Percentiles rank a stretch among this genome's conserved stretches.
Conservation (phyloP, 1,140 invertebrate genomes). For the Drosophila lacteicornis region DNA sequence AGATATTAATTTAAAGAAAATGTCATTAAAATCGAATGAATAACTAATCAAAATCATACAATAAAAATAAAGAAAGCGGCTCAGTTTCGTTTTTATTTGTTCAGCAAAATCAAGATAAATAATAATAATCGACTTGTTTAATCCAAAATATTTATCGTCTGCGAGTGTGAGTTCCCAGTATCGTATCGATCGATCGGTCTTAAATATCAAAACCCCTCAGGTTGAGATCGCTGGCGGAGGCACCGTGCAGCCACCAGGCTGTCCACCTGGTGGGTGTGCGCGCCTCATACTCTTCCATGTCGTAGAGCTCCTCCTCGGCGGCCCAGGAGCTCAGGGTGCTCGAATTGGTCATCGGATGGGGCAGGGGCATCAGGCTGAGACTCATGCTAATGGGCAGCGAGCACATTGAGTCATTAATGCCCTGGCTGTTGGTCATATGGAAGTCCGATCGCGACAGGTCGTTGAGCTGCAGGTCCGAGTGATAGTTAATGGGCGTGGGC, state of each 20-base stretch:
- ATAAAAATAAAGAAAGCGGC: neutral
- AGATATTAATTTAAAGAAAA: neutral
- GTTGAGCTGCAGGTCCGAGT: slow-evolving; percentile 21
- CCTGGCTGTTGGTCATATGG: slow-evolving; percentile 13
- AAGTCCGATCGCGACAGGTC: neutral
- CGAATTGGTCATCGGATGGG: neutral
- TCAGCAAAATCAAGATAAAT: neutral
- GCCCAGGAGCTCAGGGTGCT: slow-evolving; percentile 36
- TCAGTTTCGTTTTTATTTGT: neutral
- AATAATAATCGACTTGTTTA: too few relatives aligned
- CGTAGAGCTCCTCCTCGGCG: slow-evolving; percentile 45
- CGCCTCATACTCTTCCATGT: slow-evolving; percentile 43
- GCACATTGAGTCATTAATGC: neutral
- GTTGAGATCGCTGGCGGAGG: neutral
- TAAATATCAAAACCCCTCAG: neutral
- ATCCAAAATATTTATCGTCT: too few relatives aligned
- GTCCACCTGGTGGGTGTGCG: slow-evolving; percentile 36
- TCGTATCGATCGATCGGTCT: too few relatives aligned
- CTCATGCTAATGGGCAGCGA: slow-evolving; percentile 19
- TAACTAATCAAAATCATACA: neutral
- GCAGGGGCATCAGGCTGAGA: slow-evolving; percentile 16
- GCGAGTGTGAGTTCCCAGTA: neutral
- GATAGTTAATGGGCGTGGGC: neutral
- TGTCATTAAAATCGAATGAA: neutral
- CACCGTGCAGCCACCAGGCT: slow-evolving; percentile 42